Evolutionary conservation across 2,888 invertebrate genomes (phyloP), one percentile per base, ranked within the genome.

Genomic region (Amiota communis): DNA sequence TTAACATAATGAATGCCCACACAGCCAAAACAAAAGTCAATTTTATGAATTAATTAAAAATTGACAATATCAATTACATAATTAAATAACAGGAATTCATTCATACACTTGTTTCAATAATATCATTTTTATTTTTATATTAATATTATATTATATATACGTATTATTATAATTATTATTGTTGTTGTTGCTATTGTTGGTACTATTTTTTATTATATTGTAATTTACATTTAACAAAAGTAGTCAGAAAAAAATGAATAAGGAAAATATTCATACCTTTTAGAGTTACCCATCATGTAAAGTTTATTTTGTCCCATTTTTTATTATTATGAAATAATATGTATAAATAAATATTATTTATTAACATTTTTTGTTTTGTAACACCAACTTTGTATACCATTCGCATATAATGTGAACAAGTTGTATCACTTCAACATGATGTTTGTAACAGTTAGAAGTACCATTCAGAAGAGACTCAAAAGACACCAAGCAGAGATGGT

Each of bases 61-160:
- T 77, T 81, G 73, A 71, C 72, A 71, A 70, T 75, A 77, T 77
- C 77, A 77, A 78, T 78, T 77, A 72, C 76, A 69, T 71, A 51
- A 80, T 84, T 78, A 76, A 77, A 78, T 76, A 72, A 75, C 67
- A 36, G 67, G 53, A 68, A 68, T 20, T 68, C 48, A 68, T 51
- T 68, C 47, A 17, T 65, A 10, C 20, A 12, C 15, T 15, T 20
- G n/a, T 2, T n/a, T 36, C 36, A 36, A 36, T n/a, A 51, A 51
- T 51, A 51, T n/a, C 12, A 51, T 59, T 15, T 59, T 15, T 17
- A 20, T 57, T 57, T 57, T 3, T 3, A 51, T 12, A 10, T 57
- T 6, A 10, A 17, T 17, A 36, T 61, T 61, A 23, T 11, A 23
- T 61, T 1, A 8, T 15, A 17, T 20, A 1, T 59, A 6, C 9